Evolutionary conservation across 2,888 invertebrate species (phyloP).

Genomic region (Euplagia quadripunctaria): DNA sequence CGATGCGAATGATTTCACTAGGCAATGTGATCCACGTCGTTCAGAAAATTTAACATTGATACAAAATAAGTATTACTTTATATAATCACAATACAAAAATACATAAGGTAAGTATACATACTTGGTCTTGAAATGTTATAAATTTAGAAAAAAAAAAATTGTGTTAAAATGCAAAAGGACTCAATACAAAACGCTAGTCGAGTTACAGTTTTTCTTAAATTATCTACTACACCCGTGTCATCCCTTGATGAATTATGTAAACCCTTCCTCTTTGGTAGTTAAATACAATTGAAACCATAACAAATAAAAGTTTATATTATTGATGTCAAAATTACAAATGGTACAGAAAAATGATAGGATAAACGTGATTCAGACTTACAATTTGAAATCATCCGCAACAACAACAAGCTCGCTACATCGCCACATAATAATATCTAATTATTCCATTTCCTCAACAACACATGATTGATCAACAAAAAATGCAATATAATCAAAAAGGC

Average conservation of each 20-base stretch:
- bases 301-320: too few relatives aligned
- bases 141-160: too few relatives aligned
- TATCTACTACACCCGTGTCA: not conserved
- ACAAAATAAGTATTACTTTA: too few relatives aligned
- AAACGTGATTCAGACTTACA: not conserved
- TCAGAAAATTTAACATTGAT: not conserved
- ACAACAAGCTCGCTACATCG: slow-evolving; percentile 22
- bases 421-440: slow-evolving; percentile 26
- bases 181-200: too few relatives aligned
- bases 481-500: slow-evolving; percentile 67
- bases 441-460: slow-evolving; percentile 58
- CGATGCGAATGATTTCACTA: slow-evolving; percentile 4
- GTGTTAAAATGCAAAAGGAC: too few relatives aligned
- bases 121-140: too few relatives aligned
- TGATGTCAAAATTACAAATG: too few relatives aligned
- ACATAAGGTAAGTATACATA: too few relatives aligned
- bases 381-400: slow-evolving; percentile 10
- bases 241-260: not conserved
- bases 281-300: too few relatives aligned
- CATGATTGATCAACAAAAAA: slow-evolving; percentile 73
- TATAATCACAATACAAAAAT: not conserved
- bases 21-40: not conserved
- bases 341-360: not conserved
- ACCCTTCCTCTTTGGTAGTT: too few relatives aligned
- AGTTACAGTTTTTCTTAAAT: too few relatives aligned